Evolutionary conservation across 2,113 vertebrate species (phyloP), one percentile per base, ranked within the genome.

Genomic region (Mola mola): DNA sequence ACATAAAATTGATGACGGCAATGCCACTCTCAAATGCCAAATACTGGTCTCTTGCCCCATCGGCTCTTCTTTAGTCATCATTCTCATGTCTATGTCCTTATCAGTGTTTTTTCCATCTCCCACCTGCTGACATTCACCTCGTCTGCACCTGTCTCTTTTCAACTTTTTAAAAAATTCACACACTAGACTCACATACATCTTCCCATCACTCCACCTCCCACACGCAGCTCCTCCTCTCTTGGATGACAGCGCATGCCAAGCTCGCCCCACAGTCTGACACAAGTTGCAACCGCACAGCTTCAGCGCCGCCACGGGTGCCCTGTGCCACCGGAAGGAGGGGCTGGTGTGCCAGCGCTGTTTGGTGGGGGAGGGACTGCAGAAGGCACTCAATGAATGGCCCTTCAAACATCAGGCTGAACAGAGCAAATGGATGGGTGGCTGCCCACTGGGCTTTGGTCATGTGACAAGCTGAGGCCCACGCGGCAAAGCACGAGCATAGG

Each of bases 11-110:
- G 50, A 74, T 75, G 75, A 78, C 1, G 51, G 41, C 55, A 58
- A 55, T 13, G 43, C 66, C 57, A 62, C 57, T 67, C 34, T 68
- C 20, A 83, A 82, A 85, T 79, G 72, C 55, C 74, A 84, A 49
- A 77, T 69, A 53, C 38, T 52, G 61, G 41, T 76, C 44, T 72
- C 46, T 63, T 52, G 28, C 55, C 44, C 51, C 43, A 20, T 63
- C 43, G 28, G 34, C 34, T 63, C 47, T 57, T 28, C 59, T 61
- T 57, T 33, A 49, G 17, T 83, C 53, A 58, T 70, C 36, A 36
- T 26, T 47, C 29, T 31, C 29, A 0, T 31, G 4, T n/a, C n/a
- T 61, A 33, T 2, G 9, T 55, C 41, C 34, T 7, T 36, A 48
- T 38, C 40, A 13, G 25, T 5, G 1, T 8, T 24, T 51, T 19